phyloP scores from a whole-genome alignment of 2,888 invertebrate species.

The Lordiphosa fenestrarum region DNA sequence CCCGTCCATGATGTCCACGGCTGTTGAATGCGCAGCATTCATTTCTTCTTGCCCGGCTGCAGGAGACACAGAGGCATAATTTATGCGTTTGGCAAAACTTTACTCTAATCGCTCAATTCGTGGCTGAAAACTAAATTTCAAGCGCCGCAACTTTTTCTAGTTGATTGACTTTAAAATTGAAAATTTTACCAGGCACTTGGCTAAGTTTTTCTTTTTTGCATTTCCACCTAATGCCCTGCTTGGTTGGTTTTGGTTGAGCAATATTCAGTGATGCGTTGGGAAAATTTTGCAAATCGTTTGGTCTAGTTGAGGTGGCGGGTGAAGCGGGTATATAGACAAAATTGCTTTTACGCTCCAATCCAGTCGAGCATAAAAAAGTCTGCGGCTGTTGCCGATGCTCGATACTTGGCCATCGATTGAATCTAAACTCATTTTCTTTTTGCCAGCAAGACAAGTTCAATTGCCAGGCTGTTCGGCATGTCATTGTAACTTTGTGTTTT shows the following conservation, averaged over 20 bases:
- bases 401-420: slow-evolving; percentile 32
- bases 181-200: slow-evolving; percentile 48
- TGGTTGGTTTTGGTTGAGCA: slow-evolving; percentile 36
- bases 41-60: slow-evolving; percentile 27
- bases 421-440: slow-evolving; percentile 51
- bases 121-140: slow-evolving; percentile 36
- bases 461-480: slow-evolving; percentile 25
- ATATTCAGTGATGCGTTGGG: slow-evolving; percentile 63
- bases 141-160: slow-evolving; percentile 50
- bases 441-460: slow-evolving; percentile 26
- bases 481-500: slow-evolving; percentile 33
- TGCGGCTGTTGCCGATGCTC: slow-evolving; percentile 30
- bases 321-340: slow-evolving; percentile 47
- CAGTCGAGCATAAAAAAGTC: slow-evolving; percentile 68
- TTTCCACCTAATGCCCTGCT: slow-evolving; percentile 46
- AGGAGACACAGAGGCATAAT: slow-evolving; percentile 41
- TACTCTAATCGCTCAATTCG: slow-evolving; percentile 50
- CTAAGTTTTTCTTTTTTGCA: slow-evolving; percentile 37
- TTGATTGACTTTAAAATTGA: slow-evolving; percentile 67
- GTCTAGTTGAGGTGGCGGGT: slow-evolving; percentile 43
- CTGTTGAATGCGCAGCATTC: slow-evolving; percentile 57
- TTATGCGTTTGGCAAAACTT: slow-evolving; percentile 39
- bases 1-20: slow-evolving; percentile 23
- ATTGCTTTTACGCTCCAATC: slow-evolving; percentile 65
- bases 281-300: slow-evolving; percentile 57